Conservation (phyloP, 2,113 vertebrate species). For the Xyrauchen texanus region DNA sequence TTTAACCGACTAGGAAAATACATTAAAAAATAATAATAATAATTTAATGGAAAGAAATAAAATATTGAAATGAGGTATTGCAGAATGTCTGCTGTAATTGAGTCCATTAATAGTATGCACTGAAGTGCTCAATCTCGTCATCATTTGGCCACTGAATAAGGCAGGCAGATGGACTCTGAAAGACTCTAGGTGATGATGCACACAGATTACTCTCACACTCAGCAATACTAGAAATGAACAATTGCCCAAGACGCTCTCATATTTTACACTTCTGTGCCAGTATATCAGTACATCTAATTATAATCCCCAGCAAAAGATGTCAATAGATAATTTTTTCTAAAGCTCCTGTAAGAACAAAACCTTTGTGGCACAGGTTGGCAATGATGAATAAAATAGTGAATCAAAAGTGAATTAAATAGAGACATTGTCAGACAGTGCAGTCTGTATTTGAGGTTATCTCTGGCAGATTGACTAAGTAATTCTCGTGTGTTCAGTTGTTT, state of each 20-base stretch:
- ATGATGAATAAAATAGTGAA: slow-evolving; percentile 28
- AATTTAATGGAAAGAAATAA: too few relatives aligned
- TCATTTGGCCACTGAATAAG: slow-evolving; percentile 9
- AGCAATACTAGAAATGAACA: slow-evolving; percentile 16
- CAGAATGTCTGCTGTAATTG: not conserved
- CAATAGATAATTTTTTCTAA: not conserved
- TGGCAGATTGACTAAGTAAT: not conserved
- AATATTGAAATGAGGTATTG: not conserved
- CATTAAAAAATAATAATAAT: too few relatives aligned
- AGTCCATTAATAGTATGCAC: not conserved
- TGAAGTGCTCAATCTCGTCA: not conserved
- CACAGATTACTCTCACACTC: not conserved
- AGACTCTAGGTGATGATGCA: slow-evolving; percentile 35
- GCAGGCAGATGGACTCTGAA: slow-evolving; percentile 35
- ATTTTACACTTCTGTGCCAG: slow-evolving; percentile 1
- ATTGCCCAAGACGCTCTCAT: not conserved
- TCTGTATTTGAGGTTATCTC: slow-evolving; percentile 5
- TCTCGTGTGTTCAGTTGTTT: not conserved
- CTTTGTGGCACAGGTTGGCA: not conserved
- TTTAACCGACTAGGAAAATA: too few relatives aligned
- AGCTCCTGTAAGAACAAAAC: not conserved
- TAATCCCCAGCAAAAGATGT: not conserved
- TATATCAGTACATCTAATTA: not conserved
- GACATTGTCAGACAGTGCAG: not conserved
- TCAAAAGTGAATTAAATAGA: not conserved